Evolutionary conservation across 1,140 invertebrate genomes (phyloP).

Genomic region (Philopotamus ludificatus): DNA sequence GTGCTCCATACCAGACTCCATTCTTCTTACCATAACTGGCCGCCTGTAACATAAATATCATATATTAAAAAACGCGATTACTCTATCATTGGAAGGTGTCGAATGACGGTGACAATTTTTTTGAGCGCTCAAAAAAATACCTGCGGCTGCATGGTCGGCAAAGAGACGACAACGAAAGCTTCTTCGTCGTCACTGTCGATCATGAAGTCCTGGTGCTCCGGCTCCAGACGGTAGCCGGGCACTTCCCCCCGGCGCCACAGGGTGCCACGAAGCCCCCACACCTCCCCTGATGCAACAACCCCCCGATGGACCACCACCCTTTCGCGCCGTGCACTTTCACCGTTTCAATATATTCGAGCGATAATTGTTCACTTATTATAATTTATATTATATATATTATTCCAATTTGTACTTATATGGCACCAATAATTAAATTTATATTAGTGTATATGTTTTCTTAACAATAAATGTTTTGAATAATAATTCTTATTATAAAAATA

Average conservation of each 20-base stretch:
- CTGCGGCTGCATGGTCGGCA: conserved; percentile 50
- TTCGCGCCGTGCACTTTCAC: neutral
- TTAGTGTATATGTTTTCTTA: too few relatives aligned
- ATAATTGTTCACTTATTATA: too few relatives aligned
- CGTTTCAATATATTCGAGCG: too few relatives aligned
- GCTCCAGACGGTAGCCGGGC: conserved; percentile 47
- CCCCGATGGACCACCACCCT: neutral
- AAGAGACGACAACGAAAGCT: conserved; percentile 52
- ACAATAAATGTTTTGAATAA: too few relatives aligned
- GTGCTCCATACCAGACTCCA: conserved; percentile 78
- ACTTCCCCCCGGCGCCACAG: conserved; percentile 46
- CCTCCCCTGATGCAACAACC: neutral
- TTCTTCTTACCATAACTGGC: conserved; percentile 86
- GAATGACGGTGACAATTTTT: too few relatives aligned
- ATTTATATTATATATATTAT: too few relatives aligned
- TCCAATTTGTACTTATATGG: too few relatives aligned
- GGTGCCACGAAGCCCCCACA: conserved; percentile 5
- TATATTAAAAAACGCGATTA: neutral
- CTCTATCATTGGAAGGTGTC: neutral
- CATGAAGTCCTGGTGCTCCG: conserved; percentile 49
- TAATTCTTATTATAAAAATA: too few relatives aligned
- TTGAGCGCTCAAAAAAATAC: conserved; percentile 23
- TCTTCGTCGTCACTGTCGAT: conserved; percentile 54
- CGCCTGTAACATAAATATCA: conserved; percentile 55
- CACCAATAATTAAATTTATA: too few relatives aligned